A percentile compares a stretch with the other conserved stretches of the same genome.
phyloP scores from a whole-genome alignment of 1,140 invertebrate species.

The Grapholita molesta region DNA sequence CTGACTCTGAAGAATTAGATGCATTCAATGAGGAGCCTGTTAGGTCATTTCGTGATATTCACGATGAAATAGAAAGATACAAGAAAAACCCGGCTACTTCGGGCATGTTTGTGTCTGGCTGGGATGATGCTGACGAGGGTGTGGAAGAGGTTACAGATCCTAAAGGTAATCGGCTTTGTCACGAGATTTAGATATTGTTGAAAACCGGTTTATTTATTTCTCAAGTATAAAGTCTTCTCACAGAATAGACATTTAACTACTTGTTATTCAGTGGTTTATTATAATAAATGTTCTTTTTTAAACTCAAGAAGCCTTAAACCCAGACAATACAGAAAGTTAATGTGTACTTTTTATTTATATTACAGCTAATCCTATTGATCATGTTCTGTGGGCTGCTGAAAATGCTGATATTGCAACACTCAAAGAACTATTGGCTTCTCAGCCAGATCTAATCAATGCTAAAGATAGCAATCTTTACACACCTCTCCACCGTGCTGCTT shows the following conservation, averaged over 20 bases:
- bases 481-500: conserved; percentile 87
- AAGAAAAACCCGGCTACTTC: conserved; percentile 68
- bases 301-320: too few relatives aligned
- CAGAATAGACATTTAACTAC: too few relatives aligned
- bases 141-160: conserved; percentile 80
- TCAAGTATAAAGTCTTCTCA: too few relatives aligned
- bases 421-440: conserved; percentile 79
- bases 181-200: neutral
- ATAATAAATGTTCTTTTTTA: too few relatives aligned
- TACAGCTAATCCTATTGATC: conserved; percentile 82
- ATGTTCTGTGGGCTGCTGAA: conserved; percentile 90
- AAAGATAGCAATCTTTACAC: conserved; percentile 94
- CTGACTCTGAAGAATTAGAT: conserved; percentile 57
- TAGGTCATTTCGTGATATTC: conserved; percentile 48
- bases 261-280: too few relatives aligned
- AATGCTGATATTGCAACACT: conserved; percentile 85
- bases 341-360: conserved; percentile 29
- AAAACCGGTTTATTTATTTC: conserved; percentile 6
- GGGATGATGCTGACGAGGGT: conserved; percentile 82
- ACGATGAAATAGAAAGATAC: conserved; percentile 61
- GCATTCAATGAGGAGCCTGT: conserved; percentile 19
- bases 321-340: neutral
- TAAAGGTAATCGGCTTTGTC: conserved; percentile 64
- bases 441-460: conserved; percentile 83
- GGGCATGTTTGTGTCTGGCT: conserved; percentile 82